Percentiles rank a stretch among this genome's conserved stretches.
These are phyloP conservation scores for Odontomachus brunneus DNA, from an alignment of 1,140 invertebrate species.

Conservation along the genomic window DNA sequence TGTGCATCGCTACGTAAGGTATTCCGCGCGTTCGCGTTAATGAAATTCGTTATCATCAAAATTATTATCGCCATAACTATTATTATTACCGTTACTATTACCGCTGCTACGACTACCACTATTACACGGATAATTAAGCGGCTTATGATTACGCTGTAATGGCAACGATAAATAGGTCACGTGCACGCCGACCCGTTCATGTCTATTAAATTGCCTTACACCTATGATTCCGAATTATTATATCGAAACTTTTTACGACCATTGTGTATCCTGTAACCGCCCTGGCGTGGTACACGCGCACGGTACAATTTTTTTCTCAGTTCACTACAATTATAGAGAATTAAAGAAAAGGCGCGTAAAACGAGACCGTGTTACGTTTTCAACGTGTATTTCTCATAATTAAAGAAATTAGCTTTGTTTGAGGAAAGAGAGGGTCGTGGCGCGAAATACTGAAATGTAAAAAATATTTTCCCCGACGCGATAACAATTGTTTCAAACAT, in stretches of 20 bases:
- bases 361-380: conserved; percentile 4
- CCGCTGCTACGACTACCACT: conserved; percentile 69
- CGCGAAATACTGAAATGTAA: conserved; percentile 29
- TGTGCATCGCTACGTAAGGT: conserved; percentile 7
- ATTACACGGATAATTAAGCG: conserved; percentile 71
- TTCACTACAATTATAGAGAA: conserved; percentile 22
- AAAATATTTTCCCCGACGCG: conserved; percentile 34
- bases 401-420: conserved; percentile 53
- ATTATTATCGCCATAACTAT: conserved; percentile 64
- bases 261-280: no score
- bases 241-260: conserved; percentile 39
- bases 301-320: conserved; percentile 6
- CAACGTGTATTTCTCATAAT: conserved; percentile 28
- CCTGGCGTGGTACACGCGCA: no score
- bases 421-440: not conserved
- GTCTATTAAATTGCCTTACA: conserved; percentile 59
- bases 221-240: conserved; percentile 53
- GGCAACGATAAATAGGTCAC: conserved; percentile 70
- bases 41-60: conserved; percentile 55
- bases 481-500: conserved; percentile 5
- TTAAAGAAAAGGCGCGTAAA: conserved; percentile 44
- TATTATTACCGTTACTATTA: conserved; percentile 63
- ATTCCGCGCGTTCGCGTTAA: conserved; percentile 34
- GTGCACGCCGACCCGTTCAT: conserved; percentile 43
- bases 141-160: conserved; percentile 67